phyloP scores from a whole-genome alignment of 2,797 vertebrate species.

The Peromyscus nudipes region DNA sequence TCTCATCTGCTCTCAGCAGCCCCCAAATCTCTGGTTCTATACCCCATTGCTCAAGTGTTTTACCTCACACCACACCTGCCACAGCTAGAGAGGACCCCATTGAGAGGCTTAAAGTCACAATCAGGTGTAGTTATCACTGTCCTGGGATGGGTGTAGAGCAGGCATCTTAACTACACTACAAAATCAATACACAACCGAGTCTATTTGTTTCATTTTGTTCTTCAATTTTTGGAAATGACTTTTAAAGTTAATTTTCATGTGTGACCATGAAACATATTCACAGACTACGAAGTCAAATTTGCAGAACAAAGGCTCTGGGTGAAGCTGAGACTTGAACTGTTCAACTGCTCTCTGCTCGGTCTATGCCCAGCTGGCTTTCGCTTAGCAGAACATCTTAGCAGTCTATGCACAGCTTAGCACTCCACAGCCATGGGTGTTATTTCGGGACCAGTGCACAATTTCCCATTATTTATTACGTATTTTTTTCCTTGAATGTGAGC shows the following conservation, averaged over 20 bases:
- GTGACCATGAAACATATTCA: not conserved
- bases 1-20: not conserved
- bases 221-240: not conserved
- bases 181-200: not conserved
- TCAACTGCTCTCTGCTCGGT: fast-evolving
- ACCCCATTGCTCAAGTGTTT: not conserved
- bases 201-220: not conserved
- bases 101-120: not conserved
- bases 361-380: not conserved
- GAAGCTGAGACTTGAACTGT: not conserved
- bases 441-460: not conserved
- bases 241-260: not conserved
- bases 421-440: fast-evolving
- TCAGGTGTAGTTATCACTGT: not conserved
- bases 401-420: not conserved
- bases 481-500: not conserved
- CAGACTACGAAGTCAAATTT: not conserved
- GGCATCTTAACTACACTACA: not conserved
- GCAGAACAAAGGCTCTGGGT: too few relatives aligned
- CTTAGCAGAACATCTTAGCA: not conserved
- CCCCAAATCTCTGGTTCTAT: not conserved
- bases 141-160: not conserved
- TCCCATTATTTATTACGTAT: not conserved
- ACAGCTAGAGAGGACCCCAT: not conserved
- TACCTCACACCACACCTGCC: not conserved